Conservation (phyloP, 2,888 invertebrate species). For the Pseudococcus viburni region DNA sequence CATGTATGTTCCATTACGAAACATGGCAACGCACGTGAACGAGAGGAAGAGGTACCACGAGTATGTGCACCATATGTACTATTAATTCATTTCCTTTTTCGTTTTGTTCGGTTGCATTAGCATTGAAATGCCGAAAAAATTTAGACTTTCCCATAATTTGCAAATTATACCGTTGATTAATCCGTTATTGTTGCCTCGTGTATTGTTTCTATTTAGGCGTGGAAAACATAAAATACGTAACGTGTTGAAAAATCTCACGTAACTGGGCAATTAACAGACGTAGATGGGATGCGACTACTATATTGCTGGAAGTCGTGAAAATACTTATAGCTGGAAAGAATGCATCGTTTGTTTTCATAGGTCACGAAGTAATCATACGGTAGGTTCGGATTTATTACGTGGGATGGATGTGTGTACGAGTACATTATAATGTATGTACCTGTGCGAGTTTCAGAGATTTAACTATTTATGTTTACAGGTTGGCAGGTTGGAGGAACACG, state of each 20-base stretch:
- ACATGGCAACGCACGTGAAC: neutral
- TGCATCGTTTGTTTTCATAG: slow-evolving; percentile 13
- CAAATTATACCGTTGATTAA: slow-evolving; percentile 16
- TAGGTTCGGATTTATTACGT: neutral
- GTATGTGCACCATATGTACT: neutral
- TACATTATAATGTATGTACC: neutral
- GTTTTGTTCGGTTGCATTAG: neutral
- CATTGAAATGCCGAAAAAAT: neutral
- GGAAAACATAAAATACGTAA: neutral
- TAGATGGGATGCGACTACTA: neutral
- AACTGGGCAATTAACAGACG: neutral
- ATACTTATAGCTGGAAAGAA: neutral
- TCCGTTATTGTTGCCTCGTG: neutral
- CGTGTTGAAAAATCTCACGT: slow-evolving; percentile 11
- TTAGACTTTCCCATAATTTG: neutral
- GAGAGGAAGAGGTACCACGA: neutral
- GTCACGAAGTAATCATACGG: neutral
- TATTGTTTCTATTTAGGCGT: neutral
- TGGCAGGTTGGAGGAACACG: neutral
- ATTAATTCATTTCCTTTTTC: neutral
- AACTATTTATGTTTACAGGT: neutral
- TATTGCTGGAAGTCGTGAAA: neutral
- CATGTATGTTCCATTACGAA: neutral
- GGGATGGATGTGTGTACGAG: neutral
- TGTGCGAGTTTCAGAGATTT: neutral